These are phyloP conservation scores for Melitaea cinxia DNA, from an alignment of 1,140 invertebrate species.

Conservation along the genomic window DNA sequence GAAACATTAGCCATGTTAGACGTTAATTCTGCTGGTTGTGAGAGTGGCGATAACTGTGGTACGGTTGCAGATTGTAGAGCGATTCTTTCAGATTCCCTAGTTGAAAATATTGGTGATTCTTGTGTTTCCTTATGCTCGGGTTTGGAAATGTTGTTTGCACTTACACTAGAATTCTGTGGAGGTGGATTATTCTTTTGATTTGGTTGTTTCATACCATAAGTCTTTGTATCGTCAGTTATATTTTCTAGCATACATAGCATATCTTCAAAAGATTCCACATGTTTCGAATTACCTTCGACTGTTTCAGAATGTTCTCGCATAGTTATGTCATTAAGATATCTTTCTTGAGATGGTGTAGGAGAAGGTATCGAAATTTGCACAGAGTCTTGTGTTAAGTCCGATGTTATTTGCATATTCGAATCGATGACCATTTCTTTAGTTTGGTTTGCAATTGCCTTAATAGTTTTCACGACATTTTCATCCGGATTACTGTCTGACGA, in stretches of 20 bases:
- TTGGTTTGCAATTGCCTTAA: conserved; percentile 77
- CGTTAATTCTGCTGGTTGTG: conserved; percentile 86
- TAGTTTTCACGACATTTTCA: conserved; percentile 72
- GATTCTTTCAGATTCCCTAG: conserved; percentile 63
- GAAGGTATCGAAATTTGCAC: conserved; percentile 84
- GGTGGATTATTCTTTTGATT: conserved; percentile 43
- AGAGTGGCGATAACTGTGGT: conserved; percentile 86
- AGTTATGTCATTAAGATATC: conserved; percentile 83
- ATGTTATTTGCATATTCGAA: conserved; percentile 79
- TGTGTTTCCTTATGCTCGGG: conserved; percentile 61
- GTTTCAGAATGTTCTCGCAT: conserved; percentile 81
- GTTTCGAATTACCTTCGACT: conserved; percentile 76
- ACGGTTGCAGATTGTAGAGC: conserved; percentile 78
- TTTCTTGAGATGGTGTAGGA: conserved; percentile 83
- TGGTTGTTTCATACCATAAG: conserved; percentile 63
- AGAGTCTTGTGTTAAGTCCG: conserved; percentile 82
- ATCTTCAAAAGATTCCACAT: conserved; percentile 85
- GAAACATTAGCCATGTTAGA: conserved; percentile 87
- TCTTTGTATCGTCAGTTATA: conserved; percentile 81
- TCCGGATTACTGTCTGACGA: conserved; percentile 51
- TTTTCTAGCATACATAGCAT: conserved; percentile 87
- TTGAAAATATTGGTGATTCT: conserved; percentile 54
- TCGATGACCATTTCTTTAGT: conserved; percentile 79
- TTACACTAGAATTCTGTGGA: conserved; percentile 49
- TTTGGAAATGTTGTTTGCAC: conserved; percentile 48